These are phyloP conservation scores for Pyxicephalus adspersus DNA, from an alignment of 2,113 vertebrate species.

Conservation along the genomic window DNA sequence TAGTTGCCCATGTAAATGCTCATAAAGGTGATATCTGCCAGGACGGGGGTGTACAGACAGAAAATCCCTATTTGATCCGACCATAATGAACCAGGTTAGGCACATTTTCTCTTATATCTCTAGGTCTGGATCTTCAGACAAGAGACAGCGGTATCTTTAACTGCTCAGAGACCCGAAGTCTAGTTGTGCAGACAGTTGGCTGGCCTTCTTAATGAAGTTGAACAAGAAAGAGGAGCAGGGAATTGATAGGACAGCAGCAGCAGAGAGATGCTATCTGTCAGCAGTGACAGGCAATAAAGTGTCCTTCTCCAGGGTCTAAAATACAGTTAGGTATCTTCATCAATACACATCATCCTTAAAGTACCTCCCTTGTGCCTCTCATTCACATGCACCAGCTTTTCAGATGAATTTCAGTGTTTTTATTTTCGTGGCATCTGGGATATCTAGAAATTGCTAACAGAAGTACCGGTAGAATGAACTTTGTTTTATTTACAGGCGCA, in stretches of 20 bases:
- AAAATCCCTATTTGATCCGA: no score
- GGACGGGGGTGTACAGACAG: no score
- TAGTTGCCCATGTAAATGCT: no score
- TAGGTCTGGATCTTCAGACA: no score
- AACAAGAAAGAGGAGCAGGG: conserved; percentile 45
- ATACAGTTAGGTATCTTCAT: conserved; percentile 56
- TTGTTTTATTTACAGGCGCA: no score
- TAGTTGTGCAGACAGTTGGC: conserved; percentile 32
- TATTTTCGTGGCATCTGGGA: background rate
- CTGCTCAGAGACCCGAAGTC: background rate
- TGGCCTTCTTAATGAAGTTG: conserved; percentile 53
- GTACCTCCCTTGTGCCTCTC: conserved; percentile 17
- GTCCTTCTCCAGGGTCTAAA: conserved; percentile 54
- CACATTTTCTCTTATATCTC: no score
- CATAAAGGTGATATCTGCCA: no score
- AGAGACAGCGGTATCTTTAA: background rate
- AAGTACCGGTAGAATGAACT: no score
- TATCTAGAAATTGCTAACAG: background rate
- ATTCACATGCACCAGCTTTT: background rate
- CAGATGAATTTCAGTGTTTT: background rate
- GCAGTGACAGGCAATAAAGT: conserved; percentile 57
- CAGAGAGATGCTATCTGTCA: conserved; percentile 56
- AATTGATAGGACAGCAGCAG: conserved; percentile 50
- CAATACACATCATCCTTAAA: conserved; percentile 52
- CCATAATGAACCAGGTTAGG: no score